These are phyloP conservation scores for Pharmacophagus antenor DNA, from an alignment of 2,888 invertebrate species.

Conservation along the genomic window DNA sequence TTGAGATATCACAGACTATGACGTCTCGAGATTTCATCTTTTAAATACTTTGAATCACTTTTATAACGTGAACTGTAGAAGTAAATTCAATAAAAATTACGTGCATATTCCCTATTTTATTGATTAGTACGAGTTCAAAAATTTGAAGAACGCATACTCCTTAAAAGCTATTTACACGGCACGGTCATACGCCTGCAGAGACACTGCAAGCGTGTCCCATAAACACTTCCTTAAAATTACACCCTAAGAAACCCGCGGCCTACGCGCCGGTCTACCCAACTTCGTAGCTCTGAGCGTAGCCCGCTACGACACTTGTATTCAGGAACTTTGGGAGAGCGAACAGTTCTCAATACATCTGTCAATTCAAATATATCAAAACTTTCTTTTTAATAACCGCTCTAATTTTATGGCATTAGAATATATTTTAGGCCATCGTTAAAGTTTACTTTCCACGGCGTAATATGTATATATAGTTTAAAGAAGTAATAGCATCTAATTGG, in stretches of 20 bases:
- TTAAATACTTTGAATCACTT: too few relatives aligned
- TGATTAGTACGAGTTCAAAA: neutral
- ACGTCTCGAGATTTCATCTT: too few relatives aligned
- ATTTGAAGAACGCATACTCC: slow-evolving; percentile 15
- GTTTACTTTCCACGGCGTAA: slow-evolving; percentile 1
- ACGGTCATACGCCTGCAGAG: slow-evolving; percentile 33
- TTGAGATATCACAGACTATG: too few relatives aligned
- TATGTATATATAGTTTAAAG: neutral
- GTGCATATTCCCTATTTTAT: too few relatives aligned
- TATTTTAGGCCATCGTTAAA: slow-evolving; percentile 22
- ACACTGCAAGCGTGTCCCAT: slow-evolving; percentile 10
- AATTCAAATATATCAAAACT: neutral
- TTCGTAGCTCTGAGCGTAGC: neutral
- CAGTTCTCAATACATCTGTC: slow-evolving; percentile 1
- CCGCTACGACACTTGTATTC: slow-evolving; percentile 8
- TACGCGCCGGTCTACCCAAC: neutral
- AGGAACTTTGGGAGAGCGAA: slow-evolving; percentile 28
- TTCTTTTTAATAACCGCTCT: neutral
- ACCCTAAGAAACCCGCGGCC: slow-evolving; percentile 15
- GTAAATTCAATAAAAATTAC: too few relatives aligned
- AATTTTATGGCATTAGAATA: slow-evolving; percentile 7
- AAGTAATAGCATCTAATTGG: slow-evolving; percentile 1
- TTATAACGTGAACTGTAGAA: too few relatives aligned
- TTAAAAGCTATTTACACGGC: slow-evolving; percentile 40
- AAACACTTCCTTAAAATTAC: slow-evolving; percentile 13